Evolutionary conservation across 2,113 vertebrate species (phyloP).

Genomic region (Limnothrissa miodon): DNA sequence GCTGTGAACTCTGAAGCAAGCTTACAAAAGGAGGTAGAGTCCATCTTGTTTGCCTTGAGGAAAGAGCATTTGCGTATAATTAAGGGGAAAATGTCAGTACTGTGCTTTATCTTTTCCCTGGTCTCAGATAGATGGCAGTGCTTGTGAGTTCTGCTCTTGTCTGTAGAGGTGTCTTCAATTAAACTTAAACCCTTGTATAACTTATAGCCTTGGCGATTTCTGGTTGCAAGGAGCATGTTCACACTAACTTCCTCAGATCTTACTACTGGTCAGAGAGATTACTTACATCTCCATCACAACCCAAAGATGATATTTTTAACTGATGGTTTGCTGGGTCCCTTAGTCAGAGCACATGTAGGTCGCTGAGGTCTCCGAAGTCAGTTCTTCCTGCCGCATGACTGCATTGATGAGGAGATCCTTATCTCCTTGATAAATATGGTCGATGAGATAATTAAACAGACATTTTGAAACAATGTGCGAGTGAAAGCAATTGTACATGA

Average conservation of each 20-base stretch:
- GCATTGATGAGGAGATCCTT: background rate
- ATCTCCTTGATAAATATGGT: background rate
- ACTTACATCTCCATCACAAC: background rate
- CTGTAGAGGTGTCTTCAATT: background rate
- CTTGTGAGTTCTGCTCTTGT: background rate
- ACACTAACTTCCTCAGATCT: background rate
- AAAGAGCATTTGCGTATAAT: background rate
- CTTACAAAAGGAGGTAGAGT: background rate
- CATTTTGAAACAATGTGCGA: background rate
- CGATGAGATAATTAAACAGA: background rate
- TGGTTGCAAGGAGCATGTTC: background rate
- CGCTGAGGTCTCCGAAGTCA: background rate
- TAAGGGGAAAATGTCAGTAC: background rate
- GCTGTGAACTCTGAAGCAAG: background rate
- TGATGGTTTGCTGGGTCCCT: background rate
- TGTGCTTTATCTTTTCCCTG: background rate
- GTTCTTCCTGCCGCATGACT: background rate
- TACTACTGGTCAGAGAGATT: no score
- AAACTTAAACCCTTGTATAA: background rate
- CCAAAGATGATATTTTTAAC: background rate
- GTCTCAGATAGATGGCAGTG: background rate
- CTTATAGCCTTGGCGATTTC: background rate
- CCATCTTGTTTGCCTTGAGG: background rate
- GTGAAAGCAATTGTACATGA: background rate
- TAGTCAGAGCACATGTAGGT: background rate